phyloP scores from a whole-genome alignment of 1,140 invertebrate genomes.

The Aricia agestis region DNA sequence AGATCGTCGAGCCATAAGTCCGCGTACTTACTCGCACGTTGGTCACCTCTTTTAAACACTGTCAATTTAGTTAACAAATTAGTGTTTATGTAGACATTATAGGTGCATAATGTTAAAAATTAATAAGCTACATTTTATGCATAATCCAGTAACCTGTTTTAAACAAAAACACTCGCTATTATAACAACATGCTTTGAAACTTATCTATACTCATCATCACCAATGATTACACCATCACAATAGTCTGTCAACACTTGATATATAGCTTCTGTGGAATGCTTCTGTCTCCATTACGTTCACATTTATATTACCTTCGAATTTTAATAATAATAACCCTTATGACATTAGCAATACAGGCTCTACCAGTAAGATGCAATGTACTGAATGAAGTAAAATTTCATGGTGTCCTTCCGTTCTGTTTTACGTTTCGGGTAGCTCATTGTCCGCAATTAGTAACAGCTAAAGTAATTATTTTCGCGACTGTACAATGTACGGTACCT shows the following conservation, averaged over 20 bases:
- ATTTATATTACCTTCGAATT: too few relatives aligned
- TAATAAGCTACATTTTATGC: too few relatives aligned
- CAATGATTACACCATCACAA: background rate
- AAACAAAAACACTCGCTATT: too few relatives aligned
- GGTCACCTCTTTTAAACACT: too few relatives aligned
- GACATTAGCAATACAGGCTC: too few relatives aligned
- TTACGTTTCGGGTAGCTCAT: conserved; percentile 4
- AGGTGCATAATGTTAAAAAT: too few relatives aligned
- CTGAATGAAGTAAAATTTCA: conserved; percentile 2
- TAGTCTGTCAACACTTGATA: background rate
- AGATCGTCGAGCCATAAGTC: too few relatives aligned
- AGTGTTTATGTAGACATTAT: too few relatives aligned
- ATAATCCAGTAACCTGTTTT: too few relatives aligned
- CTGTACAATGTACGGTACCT: background rate
- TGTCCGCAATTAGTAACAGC: background rate
- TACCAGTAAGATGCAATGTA: background rate
- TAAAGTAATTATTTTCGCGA: conserved; percentile 6
- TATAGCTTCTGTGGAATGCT: background rate
- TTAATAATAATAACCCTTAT: too few relatives aligned
- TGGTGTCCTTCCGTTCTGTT: conserved; percentile 7
- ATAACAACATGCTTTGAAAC: background rate
- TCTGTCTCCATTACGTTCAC: background rate
- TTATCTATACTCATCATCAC: background rate
- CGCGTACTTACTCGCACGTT: too few relatives aligned
- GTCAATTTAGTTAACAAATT: too few relatives aligned